phyloP scores from a whole-genome alignment of 2,888 invertebrate species.

The Aphodius granarius region DNA sequence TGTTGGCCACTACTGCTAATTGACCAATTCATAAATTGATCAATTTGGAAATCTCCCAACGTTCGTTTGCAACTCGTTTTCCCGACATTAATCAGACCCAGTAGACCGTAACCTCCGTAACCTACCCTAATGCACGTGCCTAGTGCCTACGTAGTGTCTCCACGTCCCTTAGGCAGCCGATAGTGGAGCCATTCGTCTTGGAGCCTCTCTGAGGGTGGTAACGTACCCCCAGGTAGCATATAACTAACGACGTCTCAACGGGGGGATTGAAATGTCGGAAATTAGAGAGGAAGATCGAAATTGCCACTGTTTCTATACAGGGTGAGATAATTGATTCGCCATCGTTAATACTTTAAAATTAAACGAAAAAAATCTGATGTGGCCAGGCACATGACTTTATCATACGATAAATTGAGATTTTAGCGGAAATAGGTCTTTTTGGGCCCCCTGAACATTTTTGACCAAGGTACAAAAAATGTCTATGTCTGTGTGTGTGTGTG shows the following conservation, averaged over 20 bases:
- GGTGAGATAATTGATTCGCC: no score
- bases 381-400: no score
- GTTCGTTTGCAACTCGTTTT: not conserved
- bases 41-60: not conserved
- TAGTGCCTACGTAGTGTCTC: not conserved
- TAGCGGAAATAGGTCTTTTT: no score
- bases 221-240: not conserved
- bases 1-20: not conserved
- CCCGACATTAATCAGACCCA: not conserved
- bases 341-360: no score
- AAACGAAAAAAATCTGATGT: no score
- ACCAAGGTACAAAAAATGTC: no score
- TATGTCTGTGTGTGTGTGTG: no score
- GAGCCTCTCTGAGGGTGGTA: not conserved
- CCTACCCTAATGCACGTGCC: no score
- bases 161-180: not conserved
- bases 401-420: no score
- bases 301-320: not conserved
- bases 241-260: not conserved
- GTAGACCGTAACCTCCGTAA: not conserved
- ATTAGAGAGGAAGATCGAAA: not conserved
- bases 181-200: not conserved
- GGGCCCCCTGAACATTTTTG: no score
- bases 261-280: not conserved
- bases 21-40: not conserved